Evolutionary conservation across 2,113 vertebrate species (phyloP).

Genomic region (Macquaria ambigua): DNA sequence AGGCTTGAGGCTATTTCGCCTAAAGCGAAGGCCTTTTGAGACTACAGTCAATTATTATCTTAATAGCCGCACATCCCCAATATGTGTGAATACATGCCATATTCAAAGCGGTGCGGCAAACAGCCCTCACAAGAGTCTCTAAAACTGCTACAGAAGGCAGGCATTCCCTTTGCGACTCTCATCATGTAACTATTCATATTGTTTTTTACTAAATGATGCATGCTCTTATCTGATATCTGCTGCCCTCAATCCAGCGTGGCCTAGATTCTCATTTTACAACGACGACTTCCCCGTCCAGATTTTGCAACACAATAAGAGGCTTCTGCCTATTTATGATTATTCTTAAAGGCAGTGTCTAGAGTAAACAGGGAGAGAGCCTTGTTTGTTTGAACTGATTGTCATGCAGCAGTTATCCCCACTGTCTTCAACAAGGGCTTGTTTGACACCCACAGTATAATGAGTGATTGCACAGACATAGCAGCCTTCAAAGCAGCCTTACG

Average conservation of each 20-base stretch:
- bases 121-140: conserved; percentile 25
- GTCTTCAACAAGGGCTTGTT: conserved; percentile 48
- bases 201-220: conserved; percentile 44
- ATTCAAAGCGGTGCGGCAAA: conserved; percentile 18
- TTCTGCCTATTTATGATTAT: conserved; percentile 17
- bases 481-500: conserved; percentile 42
- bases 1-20: conserved; percentile 56
- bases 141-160: conserved; percentile 12
- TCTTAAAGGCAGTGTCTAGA: conserved; percentile 20
- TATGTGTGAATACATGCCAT: conserved; percentile 31
- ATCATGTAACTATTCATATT: conserved; percentile 31
- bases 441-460: conserved; percentile 51
- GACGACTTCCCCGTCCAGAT: conserved; percentile 31
- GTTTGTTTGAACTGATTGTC: conserved; percentile 64
- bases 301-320: conserved; percentile 18
- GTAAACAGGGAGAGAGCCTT: conserved; percentile 27
- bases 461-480: conserved; percentile 48
- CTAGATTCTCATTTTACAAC: conserved; percentile 55
- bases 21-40: conserved; percentile 40
- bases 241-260: conserved; percentile 48
- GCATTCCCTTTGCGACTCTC: conserved; percentile 8
- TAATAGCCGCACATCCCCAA: conserved; percentile 37
- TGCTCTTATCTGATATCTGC: conserved; percentile 50
- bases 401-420: conserved; percentile 55
- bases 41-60: conserved; percentile 57